Percentiles rank a stretch among this genome's conserved stretches.
Evolutionary conservation across 1,140 invertebrate genomes (phyloP).

Genomic region (Hormaphis cornu): DNA sequence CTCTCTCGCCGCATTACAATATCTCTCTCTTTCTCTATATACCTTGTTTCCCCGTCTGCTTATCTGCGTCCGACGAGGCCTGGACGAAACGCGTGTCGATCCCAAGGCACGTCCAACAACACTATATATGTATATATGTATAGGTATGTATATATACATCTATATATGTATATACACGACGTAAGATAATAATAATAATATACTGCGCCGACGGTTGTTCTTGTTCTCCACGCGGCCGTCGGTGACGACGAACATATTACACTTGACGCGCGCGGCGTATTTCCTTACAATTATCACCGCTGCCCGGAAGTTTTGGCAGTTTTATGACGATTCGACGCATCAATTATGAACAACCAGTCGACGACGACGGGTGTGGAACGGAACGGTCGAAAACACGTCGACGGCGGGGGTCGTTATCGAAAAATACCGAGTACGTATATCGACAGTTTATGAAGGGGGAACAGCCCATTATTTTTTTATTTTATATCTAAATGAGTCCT

Average conservation of each 20-base stretch:
- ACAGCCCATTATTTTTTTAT: too few species aligned
- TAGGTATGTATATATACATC: too few species aligned
- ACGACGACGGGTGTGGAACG: too few species aligned
- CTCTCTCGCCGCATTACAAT: neutral
- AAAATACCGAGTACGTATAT: too few species aligned
- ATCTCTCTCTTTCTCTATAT: neutral
- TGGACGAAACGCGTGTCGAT: conserved; percentile 27
- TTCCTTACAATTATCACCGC: neutral
- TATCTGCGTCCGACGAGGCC: conserved; percentile 7
- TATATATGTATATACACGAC: too few species aligned
- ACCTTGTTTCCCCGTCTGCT: conserved; percentile 17
- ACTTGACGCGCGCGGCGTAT: neutral
- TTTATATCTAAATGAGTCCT: too few species aligned
- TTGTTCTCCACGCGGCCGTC: neutral
- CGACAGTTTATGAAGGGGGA: too few species aligned
- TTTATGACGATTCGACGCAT: neutral
- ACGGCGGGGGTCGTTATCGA: too few species aligned
- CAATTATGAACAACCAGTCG: neutral
- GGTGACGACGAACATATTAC: conserved; percentile 13
- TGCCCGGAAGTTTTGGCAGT: neutral
- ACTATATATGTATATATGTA: too few species aligned
- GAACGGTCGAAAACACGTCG: too few species aligned
- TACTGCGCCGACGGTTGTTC: neutral
- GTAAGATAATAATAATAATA: too few species aligned
- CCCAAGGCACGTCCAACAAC: conserved; percentile 21